Percentiles rank a stretch among this genome's conserved stretches.
These are phyloP conservation scores for Nineta flava DNA, from an alignment of 2,888 invertebrate genomes.

Conservation along the genomic window DNA sequence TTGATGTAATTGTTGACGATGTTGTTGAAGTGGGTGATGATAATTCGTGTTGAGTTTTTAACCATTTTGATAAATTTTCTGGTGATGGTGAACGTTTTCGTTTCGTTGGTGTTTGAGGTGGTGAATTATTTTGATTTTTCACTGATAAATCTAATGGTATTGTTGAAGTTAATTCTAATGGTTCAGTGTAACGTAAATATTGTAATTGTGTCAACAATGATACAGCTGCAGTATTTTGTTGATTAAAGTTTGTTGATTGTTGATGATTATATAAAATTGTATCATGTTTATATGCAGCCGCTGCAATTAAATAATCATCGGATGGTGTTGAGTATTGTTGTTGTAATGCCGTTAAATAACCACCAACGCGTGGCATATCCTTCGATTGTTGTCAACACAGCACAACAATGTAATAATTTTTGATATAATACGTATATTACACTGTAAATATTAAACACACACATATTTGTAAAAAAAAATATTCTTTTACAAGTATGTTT, in stretches of 20 bases:
- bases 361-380: neutral
- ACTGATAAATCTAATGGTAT: constrained; percentile 59
- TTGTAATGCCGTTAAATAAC: neutral
- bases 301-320: constrained; percentile 1
- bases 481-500: neutral
- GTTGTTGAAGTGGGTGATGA: constrained; percentile 26
- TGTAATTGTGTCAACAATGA: constrained; percentile 27
- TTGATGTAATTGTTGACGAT: constrained; percentile 23
- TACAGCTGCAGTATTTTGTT: constrained; percentile 2
- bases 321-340: neutral
- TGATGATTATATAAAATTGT: neutral
- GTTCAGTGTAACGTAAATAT: constrained; percentile 41
- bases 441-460: too few species aligned
- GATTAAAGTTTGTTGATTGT: constrained; percentile 11
- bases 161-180: constrained; percentile 29
- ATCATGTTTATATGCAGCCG: too few species aligned
- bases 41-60: constrained; percentile 24
- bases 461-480: too few species aligned
- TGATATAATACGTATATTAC: too few species aligned
- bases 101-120: constrained; percentile 36
- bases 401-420: too few species aligned
- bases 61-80: constrained; percentile 7
- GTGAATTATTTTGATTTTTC: constrained; percentile 24
- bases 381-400: too few species aligned
- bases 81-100: constrained; percentile 26